Evolutionary conservation across 2,888 invertebrate genomes (phyloP).

Genomic region (Sylvicola cinctus): DNA sequence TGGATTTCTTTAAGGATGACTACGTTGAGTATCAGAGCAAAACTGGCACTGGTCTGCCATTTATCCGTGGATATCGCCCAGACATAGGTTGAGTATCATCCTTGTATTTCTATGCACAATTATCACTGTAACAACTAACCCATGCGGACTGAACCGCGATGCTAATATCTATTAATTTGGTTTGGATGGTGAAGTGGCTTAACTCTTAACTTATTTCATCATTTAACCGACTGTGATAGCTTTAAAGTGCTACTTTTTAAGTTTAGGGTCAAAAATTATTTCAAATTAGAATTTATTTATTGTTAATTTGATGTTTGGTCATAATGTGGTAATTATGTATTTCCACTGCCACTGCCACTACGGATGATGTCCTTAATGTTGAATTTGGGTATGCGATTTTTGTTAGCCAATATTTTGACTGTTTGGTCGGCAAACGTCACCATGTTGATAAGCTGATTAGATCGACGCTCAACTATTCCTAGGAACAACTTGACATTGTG

Average conservation of each 20-base stretch:
- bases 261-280: too few relatives aligned
- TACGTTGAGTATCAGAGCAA: constrained; percentile 69
- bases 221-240: constrained; percentile 1
- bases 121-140: background rate
- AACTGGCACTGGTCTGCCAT: constrained; percentile 75
- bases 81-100: constrained; percentile 11
- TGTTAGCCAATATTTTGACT: constrained; percentile 19
- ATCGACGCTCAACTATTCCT: constrained; percentile 58
- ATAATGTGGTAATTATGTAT: too few relatives aligned
- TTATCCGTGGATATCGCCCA: constrained; percentile 54
- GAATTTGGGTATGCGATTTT: constrained; percentile 23
- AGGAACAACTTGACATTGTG: constrained; percentile 65
- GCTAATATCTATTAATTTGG: too few relatives aligned
- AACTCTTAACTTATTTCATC: too few relatives aligned
- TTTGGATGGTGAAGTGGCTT: too few relatives aligned
- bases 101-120: constrained; percentile 6
- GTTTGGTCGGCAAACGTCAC: constrained; percentile 18
- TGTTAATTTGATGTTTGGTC: too few relatives aligned
- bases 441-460: constrained; percentile 18
- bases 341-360: too few relatives aligned
- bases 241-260: background rate
- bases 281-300: too few relatives aligned
- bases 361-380: constrained; percentile 16
- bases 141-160: background rate
- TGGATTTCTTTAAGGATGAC: constrained; percentile 79